Percentiles rank a stretch among this genome's conserved stretches.
These are phyloP conservation scores for Bombus soroeensis DNA, from an alignment of 1,140 invertebrate species.

Conservation along the genomic window DNA sequence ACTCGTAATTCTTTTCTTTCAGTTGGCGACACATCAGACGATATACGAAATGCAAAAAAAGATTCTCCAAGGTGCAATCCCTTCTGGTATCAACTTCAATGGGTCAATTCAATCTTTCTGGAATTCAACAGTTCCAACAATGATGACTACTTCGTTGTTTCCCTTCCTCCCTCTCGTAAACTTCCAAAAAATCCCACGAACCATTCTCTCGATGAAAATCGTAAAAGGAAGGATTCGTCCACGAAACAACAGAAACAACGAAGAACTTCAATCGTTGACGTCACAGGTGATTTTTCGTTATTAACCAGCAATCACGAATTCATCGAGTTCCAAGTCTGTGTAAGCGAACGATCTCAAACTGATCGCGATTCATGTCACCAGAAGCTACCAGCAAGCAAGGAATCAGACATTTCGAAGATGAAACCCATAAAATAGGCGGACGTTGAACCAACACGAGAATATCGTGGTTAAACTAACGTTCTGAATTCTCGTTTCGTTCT, in stretches of 20 bases:
- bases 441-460: not conserved
- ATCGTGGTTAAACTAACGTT: not conserved
- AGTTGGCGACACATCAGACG: constrained; percentile 2
- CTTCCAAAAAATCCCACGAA: not conserved
- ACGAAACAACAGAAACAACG: not conserved
- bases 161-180: not conserved
- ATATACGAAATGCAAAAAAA: not conserved
- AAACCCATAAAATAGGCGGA: not conserved
- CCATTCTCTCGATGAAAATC: not conserved
- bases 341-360: not conserved
- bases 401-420: not conserved
- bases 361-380: not conserved
- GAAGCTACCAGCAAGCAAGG: not conserved
- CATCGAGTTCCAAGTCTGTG: not conserved
- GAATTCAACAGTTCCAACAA: constrained; percentile 8
- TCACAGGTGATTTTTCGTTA: not conserved
- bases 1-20: constrained; percentile 6
- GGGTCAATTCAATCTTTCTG: not conserved
- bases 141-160: constrained; percentile 2
- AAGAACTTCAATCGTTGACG: not conserved
- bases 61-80: not conserved
- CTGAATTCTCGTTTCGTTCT: not conserved
- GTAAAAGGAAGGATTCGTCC: not conserved
- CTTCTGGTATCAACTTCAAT: not conserved
- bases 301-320: not conserved